Evolutionary conservation across 2,797 vertebrate genomes (phyloP), one percentile per base, ranked within the genome.

Genomic region (Chrosomus eos): DNA sequence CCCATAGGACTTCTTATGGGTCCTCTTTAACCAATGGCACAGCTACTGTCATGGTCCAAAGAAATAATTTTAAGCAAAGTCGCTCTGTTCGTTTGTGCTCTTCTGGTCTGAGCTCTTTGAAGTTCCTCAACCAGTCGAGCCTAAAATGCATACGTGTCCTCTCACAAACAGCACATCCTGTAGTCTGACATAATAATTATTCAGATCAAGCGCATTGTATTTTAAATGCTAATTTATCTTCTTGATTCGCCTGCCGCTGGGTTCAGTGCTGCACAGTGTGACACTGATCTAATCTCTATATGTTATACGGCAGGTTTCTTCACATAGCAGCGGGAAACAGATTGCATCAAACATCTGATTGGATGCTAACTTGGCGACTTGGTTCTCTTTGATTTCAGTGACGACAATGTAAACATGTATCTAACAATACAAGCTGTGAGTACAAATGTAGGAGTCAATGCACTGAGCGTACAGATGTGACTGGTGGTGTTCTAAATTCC

Each of bases 221-320:
- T 90, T 92, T 75, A 86, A 90, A 89, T 91, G 85, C 82, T 90
- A 90, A 93, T 90, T 89, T 82, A 90, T 71, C 82, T 88, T 90
- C 86, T 87, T 89, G 83, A 92, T 90, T 87, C 83, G 73, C 67
- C 82, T 67, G 62, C 90, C 85, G 88, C 88, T 89, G 91, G 43
- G 82, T 72, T 79, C 87, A 88, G 75, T 55, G 71, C 58, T 33
- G 74, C 66, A 66, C 55, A 66, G 82, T 84, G 66, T 84, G 82
- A 71, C 51, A 58, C 64, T 77, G 74, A 78, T 84, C 74, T 68
- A 76, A 84, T 84, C 82, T 84, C 36, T 45, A 33, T 78, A 84
- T 38, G 66, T 78, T 68, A 77, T 83, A 77, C 64, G 67, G 74
- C 74, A 78, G 74, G 82, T 84, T 78, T 58, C 82, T 71, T 78